A percentile compares a stretch with the other conserved stretches of the same genome.
Evolutionary conservation across 1,140 invertebrate genomes (phyloP).

Genomic region (Chionoecetes opilio): DNA sequence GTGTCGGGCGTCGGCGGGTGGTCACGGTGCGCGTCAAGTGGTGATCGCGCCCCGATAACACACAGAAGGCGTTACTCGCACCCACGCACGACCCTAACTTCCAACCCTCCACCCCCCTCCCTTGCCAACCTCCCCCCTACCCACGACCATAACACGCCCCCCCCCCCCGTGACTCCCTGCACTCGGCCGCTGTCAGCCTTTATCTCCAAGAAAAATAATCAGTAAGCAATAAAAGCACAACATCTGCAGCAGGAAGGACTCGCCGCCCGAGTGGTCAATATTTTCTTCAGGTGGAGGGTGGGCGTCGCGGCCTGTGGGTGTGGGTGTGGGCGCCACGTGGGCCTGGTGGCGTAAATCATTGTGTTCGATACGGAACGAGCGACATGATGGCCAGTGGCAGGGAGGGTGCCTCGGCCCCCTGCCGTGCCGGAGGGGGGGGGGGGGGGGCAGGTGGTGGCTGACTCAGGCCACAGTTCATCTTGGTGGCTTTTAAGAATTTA

Average conservation of each 20-base stretch:
- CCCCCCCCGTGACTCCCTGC: neutral
- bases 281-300: too few relatives aligned
- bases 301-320: too few relatives aligned
- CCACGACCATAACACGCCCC: neutral
- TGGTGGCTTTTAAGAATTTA: slow-evolving; percentile 35
- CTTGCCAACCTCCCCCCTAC: neutral
- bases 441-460: neutral
- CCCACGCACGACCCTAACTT: slow-evolving; percentile 13
- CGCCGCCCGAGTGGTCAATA: neutral
- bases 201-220: neutral
- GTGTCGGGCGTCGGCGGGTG: neutral
- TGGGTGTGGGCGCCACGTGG: neutral
- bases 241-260: neutral
- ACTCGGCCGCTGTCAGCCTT: neutral
- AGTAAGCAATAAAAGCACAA: neutral
- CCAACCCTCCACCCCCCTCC: neutral
- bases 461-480: neutral
- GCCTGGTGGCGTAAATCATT: neutral
- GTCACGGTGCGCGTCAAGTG: neutral
- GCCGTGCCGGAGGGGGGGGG: neutral
- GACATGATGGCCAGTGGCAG: neutral
- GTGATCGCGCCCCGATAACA: neutral
- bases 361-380: neutral
- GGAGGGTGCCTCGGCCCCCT: neutral
- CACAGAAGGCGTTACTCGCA: slow-evolving; percentile 25